A percentile compares a stretch with the other conserved stretches of the same genome.
These are phyloP conservation scores for Dallia pectoralis DNA, from an alignment of 2,797 vertebrate species.

Conservation along the genomic window DNA sequence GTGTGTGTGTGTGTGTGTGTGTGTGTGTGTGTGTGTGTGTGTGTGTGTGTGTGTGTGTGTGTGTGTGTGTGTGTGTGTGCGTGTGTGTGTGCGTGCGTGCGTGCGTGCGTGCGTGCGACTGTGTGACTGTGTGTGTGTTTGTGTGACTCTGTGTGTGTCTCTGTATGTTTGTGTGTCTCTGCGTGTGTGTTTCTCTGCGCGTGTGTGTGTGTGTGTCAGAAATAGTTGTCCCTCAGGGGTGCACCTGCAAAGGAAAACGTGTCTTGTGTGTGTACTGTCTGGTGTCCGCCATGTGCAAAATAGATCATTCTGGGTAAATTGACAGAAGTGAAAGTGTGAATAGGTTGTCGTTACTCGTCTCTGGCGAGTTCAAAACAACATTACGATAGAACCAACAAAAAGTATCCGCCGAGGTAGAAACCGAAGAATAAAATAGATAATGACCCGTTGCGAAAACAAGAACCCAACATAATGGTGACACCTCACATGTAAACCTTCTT, in stretches of 20 bases:
- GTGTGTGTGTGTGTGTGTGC: too few species aligned
- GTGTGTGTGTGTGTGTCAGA: background rate
- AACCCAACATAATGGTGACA: too few species aligned
- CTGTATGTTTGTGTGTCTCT: too few species aligned
- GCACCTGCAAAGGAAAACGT: slow-evolving; percentile 40
- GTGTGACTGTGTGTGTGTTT: too few species aligned
- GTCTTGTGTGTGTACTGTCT: background rate
- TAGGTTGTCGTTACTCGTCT: background rate
- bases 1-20: background rate
- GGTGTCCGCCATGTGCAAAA: slow-evolving; percentile 8
- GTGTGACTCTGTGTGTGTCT: too few species aligned
- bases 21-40: too few species aligned
- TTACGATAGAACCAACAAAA: background rate
- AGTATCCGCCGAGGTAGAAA: background rate
- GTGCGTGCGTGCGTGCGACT: too few species aligned
- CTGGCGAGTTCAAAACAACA: background rate
- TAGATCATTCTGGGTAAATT: slow-evolving; percentile 27
- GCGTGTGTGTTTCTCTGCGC: too few species aligned
- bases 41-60: background rate
- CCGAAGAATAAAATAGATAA: too few species aligned
- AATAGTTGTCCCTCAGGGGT: background rate
- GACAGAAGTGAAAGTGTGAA: slow-evolving; percentile 40
- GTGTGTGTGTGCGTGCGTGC: too few species aligned
- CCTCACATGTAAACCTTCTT: too few species aligned
- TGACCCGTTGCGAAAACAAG: too few species aligned